Conservation (phyloP, 2,888 invertebrate genomes). For the Aromia moschata region DNA sequence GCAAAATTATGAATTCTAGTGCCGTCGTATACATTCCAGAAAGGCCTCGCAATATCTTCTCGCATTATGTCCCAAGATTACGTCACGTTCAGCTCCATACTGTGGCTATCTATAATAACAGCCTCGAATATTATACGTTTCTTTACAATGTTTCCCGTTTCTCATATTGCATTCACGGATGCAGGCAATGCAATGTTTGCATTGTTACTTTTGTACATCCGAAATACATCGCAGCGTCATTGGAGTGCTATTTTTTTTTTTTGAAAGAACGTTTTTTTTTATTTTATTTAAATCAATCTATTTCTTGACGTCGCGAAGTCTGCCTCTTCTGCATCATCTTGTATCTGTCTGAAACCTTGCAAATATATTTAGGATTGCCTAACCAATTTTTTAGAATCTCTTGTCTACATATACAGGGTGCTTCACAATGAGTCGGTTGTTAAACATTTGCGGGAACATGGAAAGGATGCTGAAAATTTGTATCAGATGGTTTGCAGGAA, state of each 20-base stretch:
- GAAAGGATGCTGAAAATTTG: no score
- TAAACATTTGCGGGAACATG: no score
- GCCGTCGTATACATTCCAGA: not conserved
- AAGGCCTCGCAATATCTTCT: not conserved
- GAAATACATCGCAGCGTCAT: not conserved
- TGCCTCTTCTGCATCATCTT: no score
- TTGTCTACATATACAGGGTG: no score
- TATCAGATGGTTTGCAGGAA: no score
- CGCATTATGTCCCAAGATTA: slow-evolving; percentile 11
- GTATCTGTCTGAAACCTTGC: no score
- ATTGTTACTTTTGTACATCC: not conserved
- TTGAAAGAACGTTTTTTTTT: no score
- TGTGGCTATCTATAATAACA: slow-evolving; percentile 9
- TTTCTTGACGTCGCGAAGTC: no score
- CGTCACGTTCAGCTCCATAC: not conserved
- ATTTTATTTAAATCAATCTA: no score
- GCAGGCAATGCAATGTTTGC: not conserved
- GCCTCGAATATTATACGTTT: not conserved
- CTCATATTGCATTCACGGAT: not conserved
- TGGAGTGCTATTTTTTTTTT: not conserved
- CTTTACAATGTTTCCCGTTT: not conserved
- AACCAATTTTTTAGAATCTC: no score
- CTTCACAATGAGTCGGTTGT: no score
- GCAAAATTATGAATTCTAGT: not conserved
- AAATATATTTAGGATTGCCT: no score